phyloP scores from a whole-genome alignment of 2,113 vertebrate species.

The Larimichthys crocea region DNA sequence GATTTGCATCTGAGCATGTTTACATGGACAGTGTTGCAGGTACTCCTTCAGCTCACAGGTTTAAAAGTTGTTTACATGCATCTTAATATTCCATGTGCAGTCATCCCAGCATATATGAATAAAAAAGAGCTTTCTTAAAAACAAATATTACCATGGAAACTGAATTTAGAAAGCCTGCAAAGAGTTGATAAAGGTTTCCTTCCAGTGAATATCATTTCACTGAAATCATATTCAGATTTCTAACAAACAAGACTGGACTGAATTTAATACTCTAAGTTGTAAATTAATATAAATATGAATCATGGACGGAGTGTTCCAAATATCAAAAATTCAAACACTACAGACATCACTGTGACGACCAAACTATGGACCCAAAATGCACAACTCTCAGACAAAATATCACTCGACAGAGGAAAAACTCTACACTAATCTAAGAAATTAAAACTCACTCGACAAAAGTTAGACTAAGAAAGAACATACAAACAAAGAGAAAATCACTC shows the following conservation, averaged over 20 bases:
- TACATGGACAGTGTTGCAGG: conserved; percentile 4
- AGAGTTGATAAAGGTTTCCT: background rate
- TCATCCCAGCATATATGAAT: background rate
- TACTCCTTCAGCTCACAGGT: conserved; percentile 6
- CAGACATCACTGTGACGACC: no score
- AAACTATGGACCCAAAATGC: no score
- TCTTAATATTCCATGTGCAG: background rate
- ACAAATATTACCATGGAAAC: conserved; percentile 10
- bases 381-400: no score
- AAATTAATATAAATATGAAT: no score
- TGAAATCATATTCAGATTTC: background rate
- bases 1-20: conserved; percentile 32
- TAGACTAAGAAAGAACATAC: no score
- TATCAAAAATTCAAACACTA: no score
- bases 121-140: background rate
- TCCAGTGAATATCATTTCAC: background rate
- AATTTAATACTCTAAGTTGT: no score
- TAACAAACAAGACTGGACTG: background rate
- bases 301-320: no score
- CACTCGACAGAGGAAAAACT: no score
- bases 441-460: no score
- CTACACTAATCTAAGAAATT: no score
- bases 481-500: no score
- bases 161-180: background rate
- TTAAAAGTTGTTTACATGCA: conserved; percentile 11